A percentile compares a stretch with the other conserved stretches of the same genome.
Evolutionary conservation across 2,888 invertebrate species (phyloP).

Genomic region (Acleris cristana): DNA sequence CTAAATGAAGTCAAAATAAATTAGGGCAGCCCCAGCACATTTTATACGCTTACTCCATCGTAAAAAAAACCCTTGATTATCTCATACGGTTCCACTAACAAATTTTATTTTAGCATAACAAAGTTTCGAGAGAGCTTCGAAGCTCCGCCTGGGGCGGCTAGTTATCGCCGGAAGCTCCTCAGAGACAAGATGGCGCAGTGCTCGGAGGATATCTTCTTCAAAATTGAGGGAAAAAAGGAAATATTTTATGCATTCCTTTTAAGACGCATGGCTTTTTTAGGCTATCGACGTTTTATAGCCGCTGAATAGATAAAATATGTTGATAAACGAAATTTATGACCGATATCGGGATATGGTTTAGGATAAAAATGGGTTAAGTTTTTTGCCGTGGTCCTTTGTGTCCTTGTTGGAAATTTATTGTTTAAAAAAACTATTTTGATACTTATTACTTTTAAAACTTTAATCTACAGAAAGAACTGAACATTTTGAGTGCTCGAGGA

Average conservation of each 20-base stretch:
- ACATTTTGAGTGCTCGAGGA: too few species aligned
- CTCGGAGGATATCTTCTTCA: slow-evolving; percentile 24
- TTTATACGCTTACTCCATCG: too few species aligned
- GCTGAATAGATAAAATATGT: neutral
- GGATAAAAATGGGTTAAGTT: neutral
- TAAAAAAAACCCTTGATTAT: neutral
- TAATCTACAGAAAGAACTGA: too few species aligned
- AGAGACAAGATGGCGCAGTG: slow-evolving; percentile 30
- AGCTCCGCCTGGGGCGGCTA: slow-evolving; percentile 25
- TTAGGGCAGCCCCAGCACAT: neutral
- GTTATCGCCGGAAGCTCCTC: slow-evolving; percentile 30
- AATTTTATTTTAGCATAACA: slow-evolving; percentile 35
- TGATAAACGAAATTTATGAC: neutral
- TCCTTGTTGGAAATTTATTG: too few species aligned
- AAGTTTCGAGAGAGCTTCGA: slow-evolving; percentile 14
- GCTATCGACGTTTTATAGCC: neutral
- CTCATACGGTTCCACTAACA: slow-evolving; percentile 7
- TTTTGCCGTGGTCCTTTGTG: too few species aligned
- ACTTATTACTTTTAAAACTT: too few species aligned
- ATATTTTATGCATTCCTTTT: slow-evolving; percentile 22
- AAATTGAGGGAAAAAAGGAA: slow-evolving; percentile 16
- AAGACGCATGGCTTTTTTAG: slow-evolving; percentile 5
- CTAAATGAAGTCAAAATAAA: neutral
- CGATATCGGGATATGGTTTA: neutral
- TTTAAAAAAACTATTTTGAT: too few species aligned